Conservation (phyloP, 2,113 vertebrate species). For the Odontesthes bonariensis region DNA sequence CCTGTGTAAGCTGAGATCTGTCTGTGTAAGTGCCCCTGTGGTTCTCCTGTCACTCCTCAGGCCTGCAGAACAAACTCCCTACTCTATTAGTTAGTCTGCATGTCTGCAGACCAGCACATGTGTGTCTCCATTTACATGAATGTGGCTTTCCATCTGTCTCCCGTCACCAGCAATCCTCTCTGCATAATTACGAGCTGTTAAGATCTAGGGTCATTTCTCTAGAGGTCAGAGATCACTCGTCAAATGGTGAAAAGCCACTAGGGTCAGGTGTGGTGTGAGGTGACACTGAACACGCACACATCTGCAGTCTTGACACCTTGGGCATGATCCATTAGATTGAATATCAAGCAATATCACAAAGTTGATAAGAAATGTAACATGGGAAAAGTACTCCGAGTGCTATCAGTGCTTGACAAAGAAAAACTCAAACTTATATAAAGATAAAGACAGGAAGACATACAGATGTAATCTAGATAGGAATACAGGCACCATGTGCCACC, state of each 20-base stretch:
- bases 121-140: constrained; percentile 56
- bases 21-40: constrained; percentile 35
- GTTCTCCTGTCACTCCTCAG: constrained; percentile 66
- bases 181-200: constrained; percentile 76
- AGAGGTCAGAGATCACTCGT: constrained; percentile 70
- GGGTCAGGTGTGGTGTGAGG: constrained; percentile 68
- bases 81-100: constrained; percentile 58
- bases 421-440: neutral
- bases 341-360: constrained; percentile 26
- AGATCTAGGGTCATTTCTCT: constrained; percentile 72
- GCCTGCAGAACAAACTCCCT: constrained; percentile 60
- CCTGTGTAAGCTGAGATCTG: constrained; percentile 70
- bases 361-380: neutral
- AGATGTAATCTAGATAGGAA: neutral
- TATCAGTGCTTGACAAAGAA: neutral
- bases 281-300: constrained; percentile 74
- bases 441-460: neutral
- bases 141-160: constrained; percentile 74
- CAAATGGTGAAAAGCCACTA: constrained; percentile 65
- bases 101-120: constrained; percentile 50
- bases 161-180: constrained; percentile 70
- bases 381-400: neutral
- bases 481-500: neutral
- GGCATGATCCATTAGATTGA: constrained; percentile 14
- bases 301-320: constrained; percentile 59